phyloP scores from a whole-genome alignment of 2,113 vertebrate genomes.

The Zosterops japonicus region DNA sequence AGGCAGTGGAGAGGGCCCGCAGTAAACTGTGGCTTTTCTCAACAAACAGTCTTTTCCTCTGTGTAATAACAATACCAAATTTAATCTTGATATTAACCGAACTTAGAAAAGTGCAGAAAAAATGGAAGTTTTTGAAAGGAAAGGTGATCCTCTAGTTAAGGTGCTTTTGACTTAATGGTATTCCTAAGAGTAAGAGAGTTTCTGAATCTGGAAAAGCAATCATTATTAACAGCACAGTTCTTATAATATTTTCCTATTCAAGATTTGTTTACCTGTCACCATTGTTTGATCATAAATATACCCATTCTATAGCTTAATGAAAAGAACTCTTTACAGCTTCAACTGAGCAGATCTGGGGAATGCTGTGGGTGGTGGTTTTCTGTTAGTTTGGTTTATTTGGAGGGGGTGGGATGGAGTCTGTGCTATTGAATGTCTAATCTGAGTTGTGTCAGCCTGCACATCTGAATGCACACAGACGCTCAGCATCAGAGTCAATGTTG shows the following conservation, averaged over 20 bases:
- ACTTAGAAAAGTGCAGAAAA: neutral
- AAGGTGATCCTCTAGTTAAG: neutral
- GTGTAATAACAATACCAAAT: neutral
- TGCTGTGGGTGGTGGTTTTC: neutral
- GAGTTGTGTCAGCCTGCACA: neutral
- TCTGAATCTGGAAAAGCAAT: neutral
- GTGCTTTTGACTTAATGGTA: neutral
- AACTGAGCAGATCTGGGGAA: neutral
- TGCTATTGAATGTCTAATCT: neutral
- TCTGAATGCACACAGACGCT: neutral
- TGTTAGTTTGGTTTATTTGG: neutral
- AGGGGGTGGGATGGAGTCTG: neutral
- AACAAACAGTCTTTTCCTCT: neutral
- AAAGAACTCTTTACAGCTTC: neutral
- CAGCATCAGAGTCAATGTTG: neutral
- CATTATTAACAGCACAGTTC: neutral
- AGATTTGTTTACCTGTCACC: neutral
- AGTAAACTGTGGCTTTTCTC: neutral
- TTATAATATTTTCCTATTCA: neutral
- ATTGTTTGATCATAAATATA: slow-evolving; percentile 12
- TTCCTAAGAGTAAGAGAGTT: neutral
- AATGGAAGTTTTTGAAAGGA: neutral
- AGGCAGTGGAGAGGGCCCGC: neutral
- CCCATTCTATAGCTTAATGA: neutral
- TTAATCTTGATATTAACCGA: neutral